These are phyloP conservation scores for Oryctes rhinoceros DNA, from an alignment of 1,140 invertebrate species.

Conservation along the genomic window DNA sequence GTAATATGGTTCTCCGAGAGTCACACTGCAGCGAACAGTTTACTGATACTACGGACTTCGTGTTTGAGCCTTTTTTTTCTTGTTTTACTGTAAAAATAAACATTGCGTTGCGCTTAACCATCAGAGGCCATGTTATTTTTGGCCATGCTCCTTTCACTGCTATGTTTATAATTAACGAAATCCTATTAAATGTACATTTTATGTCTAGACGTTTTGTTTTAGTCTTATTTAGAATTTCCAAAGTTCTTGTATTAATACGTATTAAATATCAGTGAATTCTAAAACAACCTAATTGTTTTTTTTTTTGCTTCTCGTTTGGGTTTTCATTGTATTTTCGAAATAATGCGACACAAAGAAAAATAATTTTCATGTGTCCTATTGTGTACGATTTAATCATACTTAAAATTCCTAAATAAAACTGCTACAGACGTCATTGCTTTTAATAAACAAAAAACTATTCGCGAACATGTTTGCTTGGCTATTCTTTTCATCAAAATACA, in stretches of 20 bases:
- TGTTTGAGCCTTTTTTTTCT: background rate
- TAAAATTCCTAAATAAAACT: background rate
- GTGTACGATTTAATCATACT: background rate
- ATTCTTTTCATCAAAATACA: background rate
- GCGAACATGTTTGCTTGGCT: background rate
- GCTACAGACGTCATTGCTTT: background rate
- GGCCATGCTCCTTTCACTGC: background rate
- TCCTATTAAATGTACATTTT: conserved; percentile 2
- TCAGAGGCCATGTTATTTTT: background rate
- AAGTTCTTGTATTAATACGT: background rate
- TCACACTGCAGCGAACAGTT: background rate
- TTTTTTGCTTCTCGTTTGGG: too few species aligned
- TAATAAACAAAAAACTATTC: background rate
- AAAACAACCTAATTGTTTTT: too few species aligned
- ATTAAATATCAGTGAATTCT: too few species aligned
- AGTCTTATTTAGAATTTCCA: background rate
- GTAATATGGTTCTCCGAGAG: too few species aligned
- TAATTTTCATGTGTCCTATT: too few species aligned
- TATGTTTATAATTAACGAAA: conserved; percentile 11
- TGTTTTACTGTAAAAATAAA: background rate
- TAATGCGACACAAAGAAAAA: too few species aligned
- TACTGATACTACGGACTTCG: background rate
- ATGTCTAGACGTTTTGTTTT: conserved; percentile 8
- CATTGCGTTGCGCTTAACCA: background rate
- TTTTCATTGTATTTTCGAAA: too few species aligned